Evolutionary conservation across 2,888 invertebrate genomes (phyloP), one percentile per base, ranked within the genome.

Genomic region (Timema cristinae): DNA sequence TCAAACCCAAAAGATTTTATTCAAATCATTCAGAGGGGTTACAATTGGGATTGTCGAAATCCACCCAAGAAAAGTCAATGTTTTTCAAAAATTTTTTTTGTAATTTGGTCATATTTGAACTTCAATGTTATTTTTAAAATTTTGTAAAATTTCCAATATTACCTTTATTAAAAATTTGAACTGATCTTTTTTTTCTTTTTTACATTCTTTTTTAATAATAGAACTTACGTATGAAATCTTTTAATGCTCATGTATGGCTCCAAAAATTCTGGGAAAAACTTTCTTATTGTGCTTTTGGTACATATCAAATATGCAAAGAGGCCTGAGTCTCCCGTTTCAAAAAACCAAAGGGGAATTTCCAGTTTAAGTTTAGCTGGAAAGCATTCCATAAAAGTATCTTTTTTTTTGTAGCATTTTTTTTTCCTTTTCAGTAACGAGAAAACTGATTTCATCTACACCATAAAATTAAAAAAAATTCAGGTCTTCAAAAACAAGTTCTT

Each of bases 401-500:
- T 59, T 59, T 59, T n/a, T 59, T 59, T 7, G 16, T 59, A 16
- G 16, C 16, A 15, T 59, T 15, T 15, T 59, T 15, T 16, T 59
- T 59, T n/a, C 13, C 59, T 59, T 59, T 15, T 59, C 16, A 15
- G 16, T n/a, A 7, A 59, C n/a, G n/a, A 16, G n/a, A 16, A 15
- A n/a, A 59, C n/a, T 59, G n/a, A n/a, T 59, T 59, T 59, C 59
- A 59, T 59, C 59, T 7, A 59, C 16, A 15, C 59, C n/a, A 59
- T n/a, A 16, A 59, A 59, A 59, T 59, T 59, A 15, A 11, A n/a
- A 59, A 15, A 59, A 59, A n/a, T 59, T 59, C 16, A 16, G 59
- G 59, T 59, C 59, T 59, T 59, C 59, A 59, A 59, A 59, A 7
- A 16, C 59, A 15, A 59, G 16, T 59, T 59, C 59, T 59, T 59